Percentiles rank a stretch among this genome's conserved stretches.
Conservation (phyloP, 2,797 vertebrate species). For the Acipenser ruthenus region DNA sequence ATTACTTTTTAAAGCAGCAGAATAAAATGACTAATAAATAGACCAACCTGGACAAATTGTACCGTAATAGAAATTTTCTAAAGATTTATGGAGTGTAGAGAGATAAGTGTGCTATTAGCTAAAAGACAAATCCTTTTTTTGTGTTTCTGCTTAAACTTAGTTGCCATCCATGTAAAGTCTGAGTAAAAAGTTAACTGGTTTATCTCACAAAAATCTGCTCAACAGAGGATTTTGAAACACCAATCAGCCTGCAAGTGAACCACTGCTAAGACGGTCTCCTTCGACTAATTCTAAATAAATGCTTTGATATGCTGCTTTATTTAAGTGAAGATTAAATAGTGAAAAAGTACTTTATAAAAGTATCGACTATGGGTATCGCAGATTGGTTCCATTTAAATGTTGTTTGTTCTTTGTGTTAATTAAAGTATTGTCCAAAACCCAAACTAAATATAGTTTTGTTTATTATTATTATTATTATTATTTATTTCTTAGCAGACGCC, state of each 20-base stretch:
- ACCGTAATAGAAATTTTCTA: constrained; percentile 78
- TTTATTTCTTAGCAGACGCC: no score
- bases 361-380: no score
- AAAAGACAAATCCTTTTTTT: constrained; percentile 68
- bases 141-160: constrained; percentile 67
- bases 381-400: no score
- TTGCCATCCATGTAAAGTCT: constrained; percentile 64
- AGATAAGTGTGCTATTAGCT: constrained; percentile 77
- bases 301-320: no score
- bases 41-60: constrained; percentile 78
- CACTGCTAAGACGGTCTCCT: constrained; percentile 54
- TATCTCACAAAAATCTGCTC: constrained; percentile 64
- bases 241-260: constrained; percentile 54
- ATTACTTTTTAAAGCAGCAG: constrained; percentile 77
- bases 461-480: no score
- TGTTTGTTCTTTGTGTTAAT: no score
- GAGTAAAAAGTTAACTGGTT: constrained; percentile 45
- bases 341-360: no score
- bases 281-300: constrained; percentile 23
- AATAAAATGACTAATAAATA: constrained; percentile 79
- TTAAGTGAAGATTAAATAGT: no score
- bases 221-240: constrained; percentile 59
- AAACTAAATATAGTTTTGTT: no score
- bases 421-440: no score
- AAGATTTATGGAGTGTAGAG: constrained; percentile 73